Percentiles rank a stretch among this genome's conserved stretches.
Conservation (phyloP, 2,113 vertebrate species). For the Asarcornis scutulata region DNA sequence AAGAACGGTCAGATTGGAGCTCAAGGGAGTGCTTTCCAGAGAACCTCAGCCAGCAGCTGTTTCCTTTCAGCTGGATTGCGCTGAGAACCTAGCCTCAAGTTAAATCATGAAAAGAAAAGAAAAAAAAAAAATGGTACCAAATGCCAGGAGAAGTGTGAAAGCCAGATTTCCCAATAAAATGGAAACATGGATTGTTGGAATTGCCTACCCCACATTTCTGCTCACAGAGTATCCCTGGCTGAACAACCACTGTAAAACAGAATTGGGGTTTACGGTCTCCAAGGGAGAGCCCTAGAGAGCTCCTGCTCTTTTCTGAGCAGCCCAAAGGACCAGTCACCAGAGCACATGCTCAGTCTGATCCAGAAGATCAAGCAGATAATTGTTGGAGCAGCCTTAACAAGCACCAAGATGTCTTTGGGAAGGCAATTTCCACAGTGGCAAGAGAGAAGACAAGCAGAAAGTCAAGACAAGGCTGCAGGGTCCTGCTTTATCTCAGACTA, state of each 20-base stretch:
- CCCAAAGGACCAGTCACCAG: background rate
- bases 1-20: slow-evolving; percentile 30
- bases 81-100: slow-evolving; percentile 36
- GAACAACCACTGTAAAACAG: background rate
- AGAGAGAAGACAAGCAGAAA: background rate
- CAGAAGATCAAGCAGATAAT: background rate
- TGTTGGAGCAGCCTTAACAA: background rate
- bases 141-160: slow-evolving; percentile 11
- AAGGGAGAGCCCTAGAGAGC: background rate
- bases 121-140: background rate
- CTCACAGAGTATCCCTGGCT: background rate
- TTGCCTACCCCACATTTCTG: background rate
- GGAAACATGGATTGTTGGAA: background rate
- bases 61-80: slow-evolving; percentile 45
- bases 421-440: background rate
- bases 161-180: background rate
- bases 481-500: background rate
- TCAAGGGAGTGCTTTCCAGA: slow-evolving; percentile 36
- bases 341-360: fast-evolving
- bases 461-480: background rate
- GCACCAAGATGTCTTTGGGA: background rate
- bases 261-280: background rate
- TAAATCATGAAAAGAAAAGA: slow-evolving; percentile 10
- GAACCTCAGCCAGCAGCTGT: slow-evolving; percentile 53
- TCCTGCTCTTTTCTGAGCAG: background rate